A percentile compares a stretch with the other conserved stretches of the same genome.
Conservation (phyloP, 2,113 vertebrate genomes). For the Mungos mungo region DNA sequence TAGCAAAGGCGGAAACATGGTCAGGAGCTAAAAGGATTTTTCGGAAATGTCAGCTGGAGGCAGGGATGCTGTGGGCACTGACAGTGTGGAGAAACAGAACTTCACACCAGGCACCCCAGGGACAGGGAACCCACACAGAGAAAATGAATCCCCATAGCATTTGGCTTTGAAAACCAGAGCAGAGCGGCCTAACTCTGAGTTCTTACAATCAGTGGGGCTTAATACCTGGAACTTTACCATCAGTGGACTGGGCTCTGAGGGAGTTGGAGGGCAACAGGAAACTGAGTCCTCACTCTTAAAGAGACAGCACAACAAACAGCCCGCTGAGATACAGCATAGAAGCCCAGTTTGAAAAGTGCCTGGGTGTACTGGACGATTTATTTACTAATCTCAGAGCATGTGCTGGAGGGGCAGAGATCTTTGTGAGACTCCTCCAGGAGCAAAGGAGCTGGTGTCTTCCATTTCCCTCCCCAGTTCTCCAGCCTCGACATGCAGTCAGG, state of each 20-base stretch:
- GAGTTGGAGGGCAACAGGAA: neutral
- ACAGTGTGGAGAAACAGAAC: neutral
- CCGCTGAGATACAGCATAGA: neutral
- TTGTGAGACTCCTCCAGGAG: neutral
- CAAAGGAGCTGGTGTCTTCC: neutral
- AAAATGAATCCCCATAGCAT: neutral
- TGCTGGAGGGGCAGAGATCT: neutral
- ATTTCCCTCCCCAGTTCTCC: neutral
- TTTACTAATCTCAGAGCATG: neutral
- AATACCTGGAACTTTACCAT: neutral
- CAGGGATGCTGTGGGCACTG: neutral
- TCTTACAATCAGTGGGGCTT: neutral
- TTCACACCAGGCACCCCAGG: neutral
- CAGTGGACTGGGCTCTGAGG: neutral
- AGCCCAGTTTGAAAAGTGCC: neutral
- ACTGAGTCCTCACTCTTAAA: neutral
- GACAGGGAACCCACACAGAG: neutral
- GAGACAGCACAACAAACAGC: neutral
- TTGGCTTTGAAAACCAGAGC: neutral
- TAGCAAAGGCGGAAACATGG: neutral
- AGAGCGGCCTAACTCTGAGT: neutral
- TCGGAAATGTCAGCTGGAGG: neutral
- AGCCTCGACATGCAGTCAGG: neutral
- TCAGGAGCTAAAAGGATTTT: neutral
- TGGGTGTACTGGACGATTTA: neutral